Evolutionary conservation across 2,888 invertebrate genomes (phyloP), one percentile per base, ranked within the genome.

Genomic region (Altica lythri): DNA sequence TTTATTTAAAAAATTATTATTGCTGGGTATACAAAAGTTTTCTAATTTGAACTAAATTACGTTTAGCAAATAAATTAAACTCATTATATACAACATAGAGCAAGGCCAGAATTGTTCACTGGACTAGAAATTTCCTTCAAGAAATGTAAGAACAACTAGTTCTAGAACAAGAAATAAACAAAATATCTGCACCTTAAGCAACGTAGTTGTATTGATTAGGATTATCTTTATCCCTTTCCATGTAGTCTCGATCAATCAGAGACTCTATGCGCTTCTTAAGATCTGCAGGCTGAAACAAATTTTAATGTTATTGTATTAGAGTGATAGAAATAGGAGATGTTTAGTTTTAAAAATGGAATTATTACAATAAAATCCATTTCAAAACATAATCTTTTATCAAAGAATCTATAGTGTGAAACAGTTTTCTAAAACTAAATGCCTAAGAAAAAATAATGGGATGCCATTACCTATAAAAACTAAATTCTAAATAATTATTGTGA

Each of bases 171-270:
- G 43, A 51, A 58, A 47, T 37, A 34, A 34, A n/a, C n/a, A n/a
- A n/a, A n/a, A n/a, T 18, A 43, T 48, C 42, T 22, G 25, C 34
- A 38, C 19, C 40, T 85, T 94, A 99, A 74, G 98, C 97, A 74
- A 99, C 96, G 78, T 99, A 99, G 80, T 97, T 95, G 81, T 99
- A 99, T 78, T 92, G 91, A 78, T 96, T 97, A 61, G 95, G 88
- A 80, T 96, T 97, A 79, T 98, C 95, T 78, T 95, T 95, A 78
- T 99, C 98, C 40, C 99, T 84, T 75, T 95, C 94, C 93, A 99
- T 95, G 78, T 99, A 99, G 78, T 99, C 99, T 70, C 99, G 85
- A 77, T 99, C 99, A 73, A 99, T 99, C 49, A 99, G 83, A 44
- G 97, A 97, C 76, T 98, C 99, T 69, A 99, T 98, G 64, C 99